Evolutionary conservation across 2,797 vertebrate genomes (phyloP), one percentile per base, ranked within the genome.

Genomic region (Sandelia bainsii): DNA sequence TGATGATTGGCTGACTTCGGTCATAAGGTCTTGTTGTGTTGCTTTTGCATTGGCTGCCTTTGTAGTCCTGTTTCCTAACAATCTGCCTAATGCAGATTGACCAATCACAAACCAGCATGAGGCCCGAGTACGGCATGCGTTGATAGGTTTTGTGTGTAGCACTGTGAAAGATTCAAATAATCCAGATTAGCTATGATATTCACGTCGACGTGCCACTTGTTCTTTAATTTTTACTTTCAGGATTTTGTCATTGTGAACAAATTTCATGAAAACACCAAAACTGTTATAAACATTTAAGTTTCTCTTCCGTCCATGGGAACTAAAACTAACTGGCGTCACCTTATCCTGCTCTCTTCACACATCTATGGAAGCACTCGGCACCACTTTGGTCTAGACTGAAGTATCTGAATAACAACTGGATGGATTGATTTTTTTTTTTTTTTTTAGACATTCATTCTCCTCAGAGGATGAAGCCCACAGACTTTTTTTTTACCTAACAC

Each of bases 1-100:
- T 94, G 94, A 90, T 67, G 92, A 89, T 89, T 90, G 87, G 86
- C 91, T 86, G 6, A 85, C 91, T 94, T 93, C 58, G 89, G 90
- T 90, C 79, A 88, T 73, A 63, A 80, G 45, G 75, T 69, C 65
- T 86, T 79, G 53, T 68, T 34, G 12, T 71, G 53, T 77, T 73
- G 27, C 73, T 86, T 87, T 88, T 87, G 70, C 87, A 82, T 80
- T 77, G 56, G 71, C 84, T 83, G 58, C 66, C 48, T 59, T 53
- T 25, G 17, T 75, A 57, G 62, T 60, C 54, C 59, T 13, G n/a
- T 34, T 60, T 17, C 9, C 22, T 49, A n/a, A n/a, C n/a, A n/a
- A n/a, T 72, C 17, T 5, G 25, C 17, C 32, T 87, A 82, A 88
- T 49, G 20, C 27, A 64, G 16, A 83, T 54, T 85, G 87, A 90